Percentiles rank a stretch among this genome's conserved stretches.
Conservation (phyloP, 2,797 vertebrate species). For the Anas flavirostris region DNA sequence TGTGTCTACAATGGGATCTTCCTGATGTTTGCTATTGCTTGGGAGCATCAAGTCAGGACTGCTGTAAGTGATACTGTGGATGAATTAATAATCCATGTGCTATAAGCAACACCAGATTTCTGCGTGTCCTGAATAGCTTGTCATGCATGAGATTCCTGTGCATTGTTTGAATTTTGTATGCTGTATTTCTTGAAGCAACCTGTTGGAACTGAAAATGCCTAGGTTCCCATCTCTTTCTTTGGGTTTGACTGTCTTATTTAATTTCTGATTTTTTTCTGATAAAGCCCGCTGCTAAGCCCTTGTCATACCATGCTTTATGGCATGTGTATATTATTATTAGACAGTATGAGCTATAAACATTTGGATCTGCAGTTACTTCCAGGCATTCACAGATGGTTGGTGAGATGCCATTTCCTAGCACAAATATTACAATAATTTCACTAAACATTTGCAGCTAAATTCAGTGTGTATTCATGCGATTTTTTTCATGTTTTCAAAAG, state of each 20-base stretch:
- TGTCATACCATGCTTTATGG: no score
- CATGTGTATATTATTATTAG: not conserved
- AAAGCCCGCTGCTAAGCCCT: not conserved
- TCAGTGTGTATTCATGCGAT: not conserved
- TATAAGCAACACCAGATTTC: not conserved
- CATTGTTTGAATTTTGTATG: rapidly evolving
- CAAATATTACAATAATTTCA: not conserved
- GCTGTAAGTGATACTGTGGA: not conserved
- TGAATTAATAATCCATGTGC: not conserved
- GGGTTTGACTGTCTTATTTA: not conserved
- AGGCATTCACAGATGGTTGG: not conserved
- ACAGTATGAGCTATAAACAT: rapidly evolving
- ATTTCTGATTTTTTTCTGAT: not conserved
- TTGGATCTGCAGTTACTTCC: not conserved
- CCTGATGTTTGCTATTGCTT: not conserved
- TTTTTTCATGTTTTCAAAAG: not conserved
- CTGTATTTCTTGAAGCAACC: rapidly evolving
- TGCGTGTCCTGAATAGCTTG: not conserved
- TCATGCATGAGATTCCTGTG: rapidly evolving
- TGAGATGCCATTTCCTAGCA: not conserved
- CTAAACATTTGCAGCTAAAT: not conserved
- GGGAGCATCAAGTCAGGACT: not conserved
- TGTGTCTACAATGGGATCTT: not conserved
- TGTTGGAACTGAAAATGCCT: not conserved
- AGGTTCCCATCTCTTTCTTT: not conserved